phyloP scores from a whole-genome alignment of 2,888 invertebrate species.

The Limnephilus rhombicus region DNA sequence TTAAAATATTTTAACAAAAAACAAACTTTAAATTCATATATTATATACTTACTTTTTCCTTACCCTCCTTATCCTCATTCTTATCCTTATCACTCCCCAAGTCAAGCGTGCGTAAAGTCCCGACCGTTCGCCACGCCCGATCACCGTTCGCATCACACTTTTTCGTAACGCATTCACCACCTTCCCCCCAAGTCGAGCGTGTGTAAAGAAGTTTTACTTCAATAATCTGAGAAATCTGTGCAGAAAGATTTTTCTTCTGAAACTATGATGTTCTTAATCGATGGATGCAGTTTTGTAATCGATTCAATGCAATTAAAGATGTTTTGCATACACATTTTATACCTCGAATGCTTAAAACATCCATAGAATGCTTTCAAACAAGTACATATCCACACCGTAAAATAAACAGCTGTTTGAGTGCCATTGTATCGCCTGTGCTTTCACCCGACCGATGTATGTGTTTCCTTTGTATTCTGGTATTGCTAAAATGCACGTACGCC shows the following conservation, averaged over 20 bases:
- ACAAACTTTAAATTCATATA: too few relatives aligned
- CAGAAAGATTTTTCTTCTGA: neutral
- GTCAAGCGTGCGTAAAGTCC: too few relatives aligned
- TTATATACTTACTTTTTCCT: too few relatives aligned
- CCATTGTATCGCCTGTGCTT: neutral
- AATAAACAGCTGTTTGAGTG: neutral
- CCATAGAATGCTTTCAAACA: neutral
- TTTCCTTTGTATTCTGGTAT: neutral
- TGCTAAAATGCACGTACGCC: conserved; percentile 1
- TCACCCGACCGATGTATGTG: neutral
- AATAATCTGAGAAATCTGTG: neutral
- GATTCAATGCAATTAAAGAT: neutral
- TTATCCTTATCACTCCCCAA: too few relatives aligned
- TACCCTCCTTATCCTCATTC: too few relatives aligned
- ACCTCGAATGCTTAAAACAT: neutral
- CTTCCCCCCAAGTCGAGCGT: too few relatives aligned
- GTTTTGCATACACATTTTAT: neutral
- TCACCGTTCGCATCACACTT: too few relatives aligned
- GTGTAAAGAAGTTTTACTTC: too few relatives aligned
- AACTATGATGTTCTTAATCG: neutral
- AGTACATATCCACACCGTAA: neutral
- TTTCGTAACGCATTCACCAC: too few relatives aligned
- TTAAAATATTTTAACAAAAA: too few relatives aligned
- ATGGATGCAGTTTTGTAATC: neutral
- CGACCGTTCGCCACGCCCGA: too few relatives aligned